Evolutionary conservation across 2,888 invertebrate species (phyloP).

Genomic region (Cheilosia soror): DNA sequence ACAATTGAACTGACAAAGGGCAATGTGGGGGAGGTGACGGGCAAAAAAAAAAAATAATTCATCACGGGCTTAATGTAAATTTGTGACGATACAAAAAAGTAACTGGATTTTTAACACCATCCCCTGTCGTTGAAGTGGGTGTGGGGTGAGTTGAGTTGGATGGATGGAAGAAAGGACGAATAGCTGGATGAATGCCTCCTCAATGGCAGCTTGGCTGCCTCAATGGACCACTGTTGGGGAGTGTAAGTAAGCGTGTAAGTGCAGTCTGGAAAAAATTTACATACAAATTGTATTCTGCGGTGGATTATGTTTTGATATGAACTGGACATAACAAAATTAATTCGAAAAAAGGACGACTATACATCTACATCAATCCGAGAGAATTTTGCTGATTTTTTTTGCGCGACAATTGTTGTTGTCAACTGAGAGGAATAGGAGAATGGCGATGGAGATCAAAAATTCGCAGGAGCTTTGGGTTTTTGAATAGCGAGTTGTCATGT

Average conservation of each 20-base stretch:
- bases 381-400: slow-evolving; percentile 45
- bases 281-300: slow-evolving; percentile 78
- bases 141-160: slow-evolving; percentile 21
- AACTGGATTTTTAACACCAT: slow-evolving; percentile 74
- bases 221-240: slow-evolving; percentile 59
- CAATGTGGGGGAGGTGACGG: slow-evolving; percentile 12
- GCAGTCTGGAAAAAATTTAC: slow-evolving; percentile 77
- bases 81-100: slow-evolving; percentile 72
- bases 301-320: slow-evolving; percentile 77
- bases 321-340: slow-evolving; percentile 73
- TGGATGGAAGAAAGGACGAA: slow-evolving; percentile 35
- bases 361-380: slow-evolving; percentile 53
- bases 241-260: slow-evolving; percentile 75
- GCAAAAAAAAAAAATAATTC: slow-evolving; percentile 64
- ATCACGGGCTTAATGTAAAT: slow-evolving; percentile 74
- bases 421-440: background rate
- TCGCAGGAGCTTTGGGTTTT: background rate
- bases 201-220: slow-evolving; percentile 29
- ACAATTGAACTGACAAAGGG: slow-evolving; percentile 49
- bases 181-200: slow-evolving; percentile 33
- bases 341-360: slow-evolving; percentile 59
- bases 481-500: background rate
- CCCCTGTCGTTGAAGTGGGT: slow-evolving; percentile 28
- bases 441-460: slow-evolving; percentile 2
- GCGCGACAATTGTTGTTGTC: slow-evolving; percentile 13